Conservation (phyloP, 2,113 vertebrate genomes). For the Chaenogobius annularis region DNA sequence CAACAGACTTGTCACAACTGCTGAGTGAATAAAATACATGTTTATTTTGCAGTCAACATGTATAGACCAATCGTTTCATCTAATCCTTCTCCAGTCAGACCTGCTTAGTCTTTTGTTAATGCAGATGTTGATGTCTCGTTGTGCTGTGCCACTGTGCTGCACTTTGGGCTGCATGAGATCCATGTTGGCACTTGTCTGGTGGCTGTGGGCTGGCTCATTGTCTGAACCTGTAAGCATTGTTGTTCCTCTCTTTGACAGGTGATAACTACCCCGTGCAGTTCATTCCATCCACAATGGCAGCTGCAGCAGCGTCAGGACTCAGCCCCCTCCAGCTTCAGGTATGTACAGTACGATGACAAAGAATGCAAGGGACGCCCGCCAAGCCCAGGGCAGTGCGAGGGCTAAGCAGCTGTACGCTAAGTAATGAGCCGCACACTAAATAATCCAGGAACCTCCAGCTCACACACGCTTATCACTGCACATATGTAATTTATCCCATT, state of each 20-base stretch:
- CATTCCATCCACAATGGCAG: conserved; percentile 99
- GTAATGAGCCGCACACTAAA: conserved; percentile 90
- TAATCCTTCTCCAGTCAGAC: conserved; percentile 82
- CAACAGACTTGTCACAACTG: conserved; percentile 12
- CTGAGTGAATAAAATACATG: conserved; percentile 24
- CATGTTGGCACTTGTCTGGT: conserved; percentile 91
- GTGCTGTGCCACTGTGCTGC: conserved; percentile 57
- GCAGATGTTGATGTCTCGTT: conserved; percentile 87
- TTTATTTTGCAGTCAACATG: conserved; percentile 24
- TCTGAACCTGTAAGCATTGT: conserved; percentile 99
- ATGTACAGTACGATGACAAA: conserved; percentile 85
- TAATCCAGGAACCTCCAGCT: conserved; percentile 81
- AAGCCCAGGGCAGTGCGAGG: conserved; percentile 84
- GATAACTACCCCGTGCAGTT: conserved; percentile 99
- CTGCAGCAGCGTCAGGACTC: conserved; percentile 99
- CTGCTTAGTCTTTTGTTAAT: conserved; percentile 89
- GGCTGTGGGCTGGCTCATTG: conserved; percentile 87
- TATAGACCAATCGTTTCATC: conserved; percentile 65
- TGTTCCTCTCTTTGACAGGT: conserved; percentile 85
- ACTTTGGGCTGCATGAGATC: conserved; percentile 74
- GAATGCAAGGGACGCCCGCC: conserved; percentile 85
- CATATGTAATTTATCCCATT: conserved; percentile 77
- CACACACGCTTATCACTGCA: conserved; percentile 89
- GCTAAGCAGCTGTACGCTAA: conserved; percentile 96
- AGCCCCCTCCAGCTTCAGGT: conserved; percentile 99